phyloP scores from a whole-genome alignment of 2,797 vertebrate species.

The Sebastes vulpes region DNA sequence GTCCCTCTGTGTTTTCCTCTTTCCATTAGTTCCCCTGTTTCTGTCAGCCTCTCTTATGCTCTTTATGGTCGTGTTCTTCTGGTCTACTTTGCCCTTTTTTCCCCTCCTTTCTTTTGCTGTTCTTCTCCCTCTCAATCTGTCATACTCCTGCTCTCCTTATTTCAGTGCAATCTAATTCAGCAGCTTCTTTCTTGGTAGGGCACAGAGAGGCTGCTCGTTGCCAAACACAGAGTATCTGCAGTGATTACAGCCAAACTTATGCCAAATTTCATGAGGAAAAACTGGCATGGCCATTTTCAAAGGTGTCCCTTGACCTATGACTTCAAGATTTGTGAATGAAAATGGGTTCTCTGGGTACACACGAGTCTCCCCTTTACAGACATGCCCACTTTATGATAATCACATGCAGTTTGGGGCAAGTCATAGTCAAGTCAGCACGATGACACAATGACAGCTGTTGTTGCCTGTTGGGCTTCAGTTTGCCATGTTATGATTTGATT shows the following conservation, averaged over 20 bases:
- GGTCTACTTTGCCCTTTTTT: not conserved
- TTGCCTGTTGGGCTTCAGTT: no score
- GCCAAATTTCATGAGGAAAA: no score
- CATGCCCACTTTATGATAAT: no score
- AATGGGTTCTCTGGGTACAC: no score
- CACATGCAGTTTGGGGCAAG: no score
- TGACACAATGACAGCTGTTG: no score
- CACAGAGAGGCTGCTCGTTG: not conserved
- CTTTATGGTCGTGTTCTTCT: not conserved
- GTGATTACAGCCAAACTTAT: not conserved
- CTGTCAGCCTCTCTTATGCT: not conserved
- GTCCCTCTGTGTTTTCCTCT: not conserved
- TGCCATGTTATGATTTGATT: no score
- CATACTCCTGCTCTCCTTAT: not conserved
- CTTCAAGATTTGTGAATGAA: no score
- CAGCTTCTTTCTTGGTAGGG: conserved; percentile 8
- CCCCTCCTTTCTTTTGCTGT: not conserved
- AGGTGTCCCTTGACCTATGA: no score
- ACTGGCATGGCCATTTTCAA: no score
- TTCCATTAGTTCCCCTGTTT: not conserved
- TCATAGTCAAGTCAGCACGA: no score
- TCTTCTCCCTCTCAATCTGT: not conserved
- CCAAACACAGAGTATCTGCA: conserved; percentile 2
- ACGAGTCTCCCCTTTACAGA: no score
- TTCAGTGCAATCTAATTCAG: conserved; percentile 36